phyloP scores from a whole-genome alignment of 2,888 invertebrate genomes.

The Linnaemya vulpina region DNA sequence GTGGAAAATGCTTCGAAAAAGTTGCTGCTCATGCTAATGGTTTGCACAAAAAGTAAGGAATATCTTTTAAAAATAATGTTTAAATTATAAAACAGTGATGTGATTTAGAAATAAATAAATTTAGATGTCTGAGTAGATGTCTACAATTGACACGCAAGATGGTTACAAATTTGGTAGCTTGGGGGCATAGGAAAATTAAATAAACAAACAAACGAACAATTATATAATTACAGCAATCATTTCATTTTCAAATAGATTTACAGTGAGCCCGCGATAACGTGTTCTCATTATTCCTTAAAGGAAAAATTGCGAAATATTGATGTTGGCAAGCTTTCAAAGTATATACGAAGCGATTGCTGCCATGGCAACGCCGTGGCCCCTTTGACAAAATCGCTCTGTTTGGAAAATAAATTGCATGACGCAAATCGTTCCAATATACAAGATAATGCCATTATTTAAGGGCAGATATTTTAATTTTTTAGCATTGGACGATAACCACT shows the following conservation, averaged over 20 bases:
- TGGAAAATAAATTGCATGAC: too few relatives aligned
- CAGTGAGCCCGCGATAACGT: not conserved
- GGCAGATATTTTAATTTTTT: too few relatives aligned
- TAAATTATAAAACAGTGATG: slow-evolving; percentile 17
- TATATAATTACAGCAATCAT: slow-evolving; percentile 41
- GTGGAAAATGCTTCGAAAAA: slow-evolving; percentile 14
- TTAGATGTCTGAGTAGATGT: slow-evolving; percentile 34
- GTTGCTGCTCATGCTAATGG: slow-evolving; percentile 16
- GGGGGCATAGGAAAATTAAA: slow-evolving; percentile 1
- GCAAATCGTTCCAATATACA: too few relatives aligned
- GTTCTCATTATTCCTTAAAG: too few relatives aligned
- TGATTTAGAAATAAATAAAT: slow-evolving; percentile 25
- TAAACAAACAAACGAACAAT: slow-evolving; percentile 23
- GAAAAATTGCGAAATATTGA: too few relatives aligned
- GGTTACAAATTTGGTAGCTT: slow-evolving; percentile 20
- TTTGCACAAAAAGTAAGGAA: not conserved
- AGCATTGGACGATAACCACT: too few relatives aligned
- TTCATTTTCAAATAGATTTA: not conserved
- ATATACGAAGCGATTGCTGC: too few relatives aligned
- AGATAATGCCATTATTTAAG: too few relatives aligned
- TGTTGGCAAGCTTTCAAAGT: too few relatives aligned
- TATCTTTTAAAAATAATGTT: not conserved
- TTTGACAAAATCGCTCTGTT: too few relatives aligned
- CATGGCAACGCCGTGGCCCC: too few relatives aligned
- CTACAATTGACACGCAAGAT: slow-evolving; percentile 40